Conservation (phyloP, 2,113 vertebrate species). For the Hemiprocne comata region DNA sequence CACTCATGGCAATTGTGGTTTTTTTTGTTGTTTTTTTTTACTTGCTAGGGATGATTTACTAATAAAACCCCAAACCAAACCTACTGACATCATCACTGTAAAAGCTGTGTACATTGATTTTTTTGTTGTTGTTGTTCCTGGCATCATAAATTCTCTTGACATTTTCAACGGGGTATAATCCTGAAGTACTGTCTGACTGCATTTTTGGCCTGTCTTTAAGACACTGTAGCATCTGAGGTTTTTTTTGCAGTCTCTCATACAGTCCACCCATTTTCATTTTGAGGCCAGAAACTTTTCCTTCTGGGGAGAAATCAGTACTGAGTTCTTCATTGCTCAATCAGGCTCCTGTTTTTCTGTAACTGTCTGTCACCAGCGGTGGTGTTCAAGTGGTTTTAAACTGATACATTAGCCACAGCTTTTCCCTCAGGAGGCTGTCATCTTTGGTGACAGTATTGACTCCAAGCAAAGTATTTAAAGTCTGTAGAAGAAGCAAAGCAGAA, state of each 20-base stretch:
- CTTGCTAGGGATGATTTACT: background rate
- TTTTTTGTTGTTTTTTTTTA: background rate
- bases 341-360: background rate
- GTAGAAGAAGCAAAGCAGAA: background rate
- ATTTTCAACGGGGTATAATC: background rate
- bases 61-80: background rate
- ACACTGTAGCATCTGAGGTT: background rate
- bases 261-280: background rate
- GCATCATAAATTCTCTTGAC: background rate
- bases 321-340: background rate
- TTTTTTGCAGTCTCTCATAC: background rate
- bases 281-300: background rate
- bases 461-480: background rate
- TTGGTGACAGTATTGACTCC: background rate
- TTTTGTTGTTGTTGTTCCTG: too few species aligned
- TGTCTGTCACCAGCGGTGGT: background rate
- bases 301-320: background rate
- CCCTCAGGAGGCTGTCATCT: background rate
- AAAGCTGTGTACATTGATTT: background rate
- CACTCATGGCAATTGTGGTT: background rate
- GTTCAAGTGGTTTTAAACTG: background rate
- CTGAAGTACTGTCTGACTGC: background rate
- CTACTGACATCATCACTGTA: background rate
- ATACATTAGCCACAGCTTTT: background rate
- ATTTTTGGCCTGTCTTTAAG: background rate